A percentile compares a stretch with the other conserved stretches of the same genome.
Conservation (phyloP, 1,140 invertebrate species). For the Hydropsyche tenuis region DNA sequence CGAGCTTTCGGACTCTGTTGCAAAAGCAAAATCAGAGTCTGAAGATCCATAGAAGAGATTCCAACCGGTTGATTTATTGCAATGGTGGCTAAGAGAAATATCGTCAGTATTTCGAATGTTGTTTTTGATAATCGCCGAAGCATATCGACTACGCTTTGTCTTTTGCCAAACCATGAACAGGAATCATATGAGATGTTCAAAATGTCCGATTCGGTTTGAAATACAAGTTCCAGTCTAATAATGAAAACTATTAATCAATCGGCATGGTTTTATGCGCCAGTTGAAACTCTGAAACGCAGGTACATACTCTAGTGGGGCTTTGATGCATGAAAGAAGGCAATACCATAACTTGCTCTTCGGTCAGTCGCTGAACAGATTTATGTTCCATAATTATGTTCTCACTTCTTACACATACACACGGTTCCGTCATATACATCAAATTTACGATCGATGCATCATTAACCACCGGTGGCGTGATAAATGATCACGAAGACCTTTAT, state of each 20-base stretch:
- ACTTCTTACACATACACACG: not conserved
- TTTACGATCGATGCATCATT: conserved; percentile 24
- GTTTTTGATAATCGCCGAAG: conserved; percentile 20
- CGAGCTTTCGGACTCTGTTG: not conserved
- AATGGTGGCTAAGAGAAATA: not conserved
- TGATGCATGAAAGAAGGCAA: not conserved
- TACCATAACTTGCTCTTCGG: conserved; percentile 21
- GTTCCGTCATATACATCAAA: conserved; percentile 17
- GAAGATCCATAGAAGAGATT: not conserved
- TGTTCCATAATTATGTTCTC: conserved; percentile 27
- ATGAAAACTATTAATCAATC: too few relatives aligned
- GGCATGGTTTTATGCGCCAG: too few relatives aligned
- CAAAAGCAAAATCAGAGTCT: conserved; percentile 7
- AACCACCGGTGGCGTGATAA: not conserved
- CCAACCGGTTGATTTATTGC: conserved; percentile 11
- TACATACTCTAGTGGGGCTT: not conserved
- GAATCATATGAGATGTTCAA: not conserved
- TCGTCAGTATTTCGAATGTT: conserved; percentile 10
- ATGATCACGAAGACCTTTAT: not conserved
- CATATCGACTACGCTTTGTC: conserved; percentile 1
- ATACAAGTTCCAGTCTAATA: too few relatives aligned
- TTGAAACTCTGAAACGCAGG: not conserved
- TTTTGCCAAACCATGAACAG: conserved; percentile 7
- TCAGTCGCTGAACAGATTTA: conserved; percentile 1
- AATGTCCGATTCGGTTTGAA: too few relatives aligned